These are phyloP conservation scores for Caenorhabditis macrosperma DNA, from an alignment of 2,888 invertebrate genomes.

Conservation along the genomic window DNA sequence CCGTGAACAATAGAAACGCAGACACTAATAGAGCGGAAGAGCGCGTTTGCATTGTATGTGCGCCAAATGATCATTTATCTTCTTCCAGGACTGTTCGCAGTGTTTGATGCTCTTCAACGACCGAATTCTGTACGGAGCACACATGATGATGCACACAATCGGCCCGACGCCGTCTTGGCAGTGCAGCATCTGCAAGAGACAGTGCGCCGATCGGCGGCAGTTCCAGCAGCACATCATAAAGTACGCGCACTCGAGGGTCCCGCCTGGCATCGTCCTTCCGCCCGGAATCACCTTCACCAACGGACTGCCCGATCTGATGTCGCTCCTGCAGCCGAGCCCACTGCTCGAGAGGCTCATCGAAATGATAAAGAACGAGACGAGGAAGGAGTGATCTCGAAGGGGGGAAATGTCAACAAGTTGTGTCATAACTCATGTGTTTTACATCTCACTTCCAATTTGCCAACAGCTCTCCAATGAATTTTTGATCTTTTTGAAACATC, in stretches of 20 bases:
- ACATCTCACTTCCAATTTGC: too few relatives aligned
- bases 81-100: slow-evolving; percentile 34
- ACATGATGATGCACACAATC: slow-evolving; percentile 41
- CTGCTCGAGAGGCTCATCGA: slow-evolving; percentile 6
- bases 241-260: slow-evolving; percentile 30
- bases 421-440: too few relatives aligned
- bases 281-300: neutral
- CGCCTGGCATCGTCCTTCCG: slow-evolving; percentile 25
- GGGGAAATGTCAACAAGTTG: too few relatives aligned
- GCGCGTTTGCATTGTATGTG: too few relatives aligned
- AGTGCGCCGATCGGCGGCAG: slow-evolving; percentile 26
- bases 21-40: too few relatives aligned
- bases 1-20: too few relatives aligned
- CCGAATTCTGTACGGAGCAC: slow-evolving; percentile 35
- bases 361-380: neutral
- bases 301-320: slow-evolving; percentile 36
- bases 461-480: too few relatives aligned
- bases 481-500: too few relatives aligned
- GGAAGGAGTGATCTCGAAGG: too few relatives aligned
- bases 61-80: too few relatives aligned
- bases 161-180: slow-evolving; percentile 13
- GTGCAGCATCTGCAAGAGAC: slow-evolving; percentile 38
- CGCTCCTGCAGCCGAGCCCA: slow-evolving; percentile 5
- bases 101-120: slow-evolving; percentile 50
- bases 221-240: slow-evolving; percentile 29